A percentile compares a stretch with the other conserved stretches of the same genome.
Conservation (phyloP, 2,113 vertebrate species). For the Meles meles region DNA sequence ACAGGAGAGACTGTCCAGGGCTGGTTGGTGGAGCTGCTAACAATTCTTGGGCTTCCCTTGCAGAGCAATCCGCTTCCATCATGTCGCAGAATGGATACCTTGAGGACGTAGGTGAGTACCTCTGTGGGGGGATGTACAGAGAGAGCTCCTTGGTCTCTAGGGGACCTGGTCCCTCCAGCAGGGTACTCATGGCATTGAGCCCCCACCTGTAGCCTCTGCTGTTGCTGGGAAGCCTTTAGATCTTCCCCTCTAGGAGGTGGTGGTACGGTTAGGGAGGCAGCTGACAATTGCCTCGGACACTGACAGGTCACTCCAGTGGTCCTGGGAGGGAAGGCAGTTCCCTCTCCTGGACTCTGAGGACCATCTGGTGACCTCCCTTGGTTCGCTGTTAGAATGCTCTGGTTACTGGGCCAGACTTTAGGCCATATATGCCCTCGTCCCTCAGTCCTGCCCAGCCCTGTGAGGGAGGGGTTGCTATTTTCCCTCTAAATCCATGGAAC, state of each 20-base stretch:
- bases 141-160: neutral
- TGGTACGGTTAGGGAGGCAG: neutral
- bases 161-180: neutral
- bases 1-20: neutral
- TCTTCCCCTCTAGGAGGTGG: neutral
- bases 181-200: neutral
- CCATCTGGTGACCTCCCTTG: neutral
- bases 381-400: neutral
- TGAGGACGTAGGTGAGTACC: conserved; percentile 90
- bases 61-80: conserved; percentile 67
- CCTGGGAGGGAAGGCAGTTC: neutral
- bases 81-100: conserved; percentile 91
- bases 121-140: neutral
- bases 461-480: neutral
- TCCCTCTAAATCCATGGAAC: neutral
- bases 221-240: neutral
- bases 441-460: neutral
- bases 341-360: neutral
- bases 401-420: neutral
- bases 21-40: neutral
- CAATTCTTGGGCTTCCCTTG: conserved; percentile 44
- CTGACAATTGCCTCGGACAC: neutral
- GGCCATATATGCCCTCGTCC: neutral
- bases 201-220: neutral
- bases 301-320: neutral